phyloP scores from a whole-genome alignment of 2,888 invertebrate species.

The Ypsolopha sequella region DNA sequence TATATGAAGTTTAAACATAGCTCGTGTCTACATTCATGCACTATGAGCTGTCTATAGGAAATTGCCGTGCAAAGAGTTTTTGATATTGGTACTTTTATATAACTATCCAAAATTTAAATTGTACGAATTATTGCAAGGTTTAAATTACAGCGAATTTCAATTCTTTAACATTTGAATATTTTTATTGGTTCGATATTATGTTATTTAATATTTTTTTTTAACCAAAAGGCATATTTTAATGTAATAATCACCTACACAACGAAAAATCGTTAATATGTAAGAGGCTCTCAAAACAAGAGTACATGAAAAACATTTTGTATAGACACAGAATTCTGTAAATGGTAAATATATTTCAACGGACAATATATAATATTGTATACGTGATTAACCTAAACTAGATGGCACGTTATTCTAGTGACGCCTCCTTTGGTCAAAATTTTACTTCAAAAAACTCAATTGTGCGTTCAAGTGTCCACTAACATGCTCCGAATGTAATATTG shows the following conservation, averaged over 20 bases:
- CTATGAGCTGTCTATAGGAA: not conserved
- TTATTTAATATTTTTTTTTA: constrained; percentile 17
- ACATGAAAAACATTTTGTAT: constrained; percentile 71
- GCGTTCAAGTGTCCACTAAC: constrained; percentile 48
- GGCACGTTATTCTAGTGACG: constrained; percentile 69
- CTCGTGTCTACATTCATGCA: constrained; percentile 8
- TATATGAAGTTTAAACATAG: no score
- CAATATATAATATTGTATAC: constrained; percentile 72
- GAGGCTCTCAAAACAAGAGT: constrained; percentile 73
- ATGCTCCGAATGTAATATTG: constrained; percentile 14
- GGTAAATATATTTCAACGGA: constrained; percentile 72
- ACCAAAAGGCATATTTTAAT: constrained; percentile 28
- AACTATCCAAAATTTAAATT: constrained; percentile 41
- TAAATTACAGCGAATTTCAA: constrained; percentile 2
- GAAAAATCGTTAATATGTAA: constrained; percentile 58
- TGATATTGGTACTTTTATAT: constrained; percentile 19
- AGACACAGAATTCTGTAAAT: constrained; percentile 72
- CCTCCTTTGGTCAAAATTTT: constrained; percentile 60
- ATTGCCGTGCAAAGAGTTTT: constrained; percentile 6
- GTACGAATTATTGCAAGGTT: constrained; percentile 54
- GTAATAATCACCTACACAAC: constrained; percentile 26
- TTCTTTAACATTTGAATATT: constrained; percentile 3
- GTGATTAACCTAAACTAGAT: constrained; percentile 73
- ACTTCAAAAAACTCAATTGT: constrained; percentile 59
- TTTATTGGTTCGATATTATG: constrained; percentile 1